These are phyloP conservation scores for Cephalopterus ornatus DNA, from an alignment of 2,113 vertebrate species.

Conservation along the genomic window DNA sequence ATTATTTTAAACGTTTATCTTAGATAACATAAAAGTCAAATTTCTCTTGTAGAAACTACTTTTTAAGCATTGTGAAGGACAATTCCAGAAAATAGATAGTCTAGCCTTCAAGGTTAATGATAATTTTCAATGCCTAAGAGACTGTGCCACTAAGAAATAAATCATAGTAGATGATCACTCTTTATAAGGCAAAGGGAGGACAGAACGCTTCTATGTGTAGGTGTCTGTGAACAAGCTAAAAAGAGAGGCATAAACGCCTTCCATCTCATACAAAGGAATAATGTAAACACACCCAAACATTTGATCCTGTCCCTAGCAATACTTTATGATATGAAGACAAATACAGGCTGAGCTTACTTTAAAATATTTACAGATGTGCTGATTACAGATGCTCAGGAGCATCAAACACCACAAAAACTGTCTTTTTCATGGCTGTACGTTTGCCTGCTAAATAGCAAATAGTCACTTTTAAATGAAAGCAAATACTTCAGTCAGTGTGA, in stretches of 20 bases:
- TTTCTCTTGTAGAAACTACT: neutral
- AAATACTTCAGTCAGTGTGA: neutral
- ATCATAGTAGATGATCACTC: neutral
- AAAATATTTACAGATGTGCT: neutral
- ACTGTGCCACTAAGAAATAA: neutral
- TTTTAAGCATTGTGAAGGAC: neutral
- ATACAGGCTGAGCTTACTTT: neutral
- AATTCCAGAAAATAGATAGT: neutral
- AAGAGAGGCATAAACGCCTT: neutral
- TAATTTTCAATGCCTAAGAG: neutral
- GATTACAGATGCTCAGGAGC: neutral
- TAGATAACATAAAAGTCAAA: too few species aligned
- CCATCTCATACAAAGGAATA: neutral
- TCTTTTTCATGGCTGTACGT: rapidly evolving
- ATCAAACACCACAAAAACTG: neutral
- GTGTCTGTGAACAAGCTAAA: neutral
- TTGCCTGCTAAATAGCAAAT: neutral
- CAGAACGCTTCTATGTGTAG: neutral
- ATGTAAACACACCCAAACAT: neutral
- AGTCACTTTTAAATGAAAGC: neutral
- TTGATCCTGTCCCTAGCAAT: neutral
- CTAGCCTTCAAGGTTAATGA: neutral
- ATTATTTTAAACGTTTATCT: neutral
- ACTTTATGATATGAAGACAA: neutral
- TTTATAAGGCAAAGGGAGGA: neutral